Percentiles rank a stretch among this genome's conserved stretches.
Evolutionary conservation across 2,888 invertebrate species (phyloP).

Genomic region (Drosophila paracracens): DNA sequence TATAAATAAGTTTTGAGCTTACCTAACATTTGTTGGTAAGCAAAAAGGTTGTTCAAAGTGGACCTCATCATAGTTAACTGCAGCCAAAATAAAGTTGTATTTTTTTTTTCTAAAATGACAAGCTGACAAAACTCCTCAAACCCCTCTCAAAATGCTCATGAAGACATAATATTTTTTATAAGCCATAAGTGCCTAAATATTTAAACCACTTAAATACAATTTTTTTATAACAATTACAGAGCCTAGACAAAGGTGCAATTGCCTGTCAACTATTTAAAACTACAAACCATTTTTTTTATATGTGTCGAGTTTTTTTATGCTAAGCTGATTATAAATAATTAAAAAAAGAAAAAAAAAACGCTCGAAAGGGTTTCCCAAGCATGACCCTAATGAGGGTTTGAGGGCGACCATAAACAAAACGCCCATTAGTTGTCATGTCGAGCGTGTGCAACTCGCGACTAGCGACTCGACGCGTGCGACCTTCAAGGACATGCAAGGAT

Average conservation of each 20-base stretch:
- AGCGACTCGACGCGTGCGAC: conserved; percentile 65
- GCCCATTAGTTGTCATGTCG: conserved; percentile 70
- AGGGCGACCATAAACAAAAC: conserved; percentile 76
- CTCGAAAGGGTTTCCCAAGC: conserved; percentile 34
- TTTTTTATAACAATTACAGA: conserved; percentile 26
- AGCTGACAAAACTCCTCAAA: not conserved
- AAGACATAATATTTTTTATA: conserved; percentile 36
- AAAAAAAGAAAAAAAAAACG: conserved; percentile 40
- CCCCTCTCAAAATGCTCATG: conserved; percentile 17
- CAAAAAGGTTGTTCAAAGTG: not conserved
- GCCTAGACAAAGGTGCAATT: conserved; percentile 20
- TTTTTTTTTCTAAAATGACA: too few species aligned
- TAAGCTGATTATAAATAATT: conserved; percentile 78
- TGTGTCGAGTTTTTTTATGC: conserved; percentile 35
- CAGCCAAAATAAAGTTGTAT: not conserved
- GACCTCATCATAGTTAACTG: not conserved
- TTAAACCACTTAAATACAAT: conserved; percentile 32
- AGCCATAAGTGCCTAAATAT: conserved; percentile 16
- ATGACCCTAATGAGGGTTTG: conserved; percentile 71
- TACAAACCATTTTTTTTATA: conserved; percentile 34
- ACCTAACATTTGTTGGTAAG: not conserved
- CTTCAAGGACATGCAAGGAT: conserved; percentile 62
- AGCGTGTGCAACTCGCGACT: conserved; percentile 18
- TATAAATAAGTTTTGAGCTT: not conserved
- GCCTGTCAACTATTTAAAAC: conserved; percentile 57